These are phyloP conservation scores for Pterobdella sp. DNA, from an alignment of 2,888 invertebrate species.

Conservation along the genomic window DNA sequence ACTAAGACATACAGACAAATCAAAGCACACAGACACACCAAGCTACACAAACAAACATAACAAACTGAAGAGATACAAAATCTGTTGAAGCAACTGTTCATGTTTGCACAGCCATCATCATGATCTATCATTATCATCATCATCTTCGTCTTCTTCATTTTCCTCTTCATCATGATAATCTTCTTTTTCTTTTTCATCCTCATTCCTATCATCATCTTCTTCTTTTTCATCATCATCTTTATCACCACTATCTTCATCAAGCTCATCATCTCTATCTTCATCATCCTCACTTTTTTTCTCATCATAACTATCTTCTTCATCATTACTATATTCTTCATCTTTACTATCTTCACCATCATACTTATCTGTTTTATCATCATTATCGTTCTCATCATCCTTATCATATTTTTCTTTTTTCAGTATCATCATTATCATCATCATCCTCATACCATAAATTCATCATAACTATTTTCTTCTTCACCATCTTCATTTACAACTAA, in stretches of 20 bases:
- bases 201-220: conserved; percentile 4
- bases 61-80: neutral
- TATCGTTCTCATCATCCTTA: neutral
- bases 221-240: neutral
- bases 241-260: conserved; percentile 4
- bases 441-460: too few species aligned
- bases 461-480: too few species aligned
- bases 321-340: neutral
- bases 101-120: conserved; percentile 16
- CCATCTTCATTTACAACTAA: neutral
- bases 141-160: neutral
- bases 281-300: neutral
- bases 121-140: neutral
- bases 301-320: conserved; percentile 5
- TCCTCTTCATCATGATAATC: conserved; percentile 9
- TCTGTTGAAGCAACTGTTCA: conserved; percentile 13
- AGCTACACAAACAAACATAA: neutral
- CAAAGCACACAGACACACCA: neutral
- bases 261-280: neutral
- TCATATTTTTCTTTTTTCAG: neutral
- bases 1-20: conserved; percentile 3
- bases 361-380: neutral
- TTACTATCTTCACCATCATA: neutral
- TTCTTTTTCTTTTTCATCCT: neutral
- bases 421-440: neutral